Evolutionary conservation across 1,140 invertebrate genomes (phyloP).

Genomic region (Papilio glaucus): DNA sequence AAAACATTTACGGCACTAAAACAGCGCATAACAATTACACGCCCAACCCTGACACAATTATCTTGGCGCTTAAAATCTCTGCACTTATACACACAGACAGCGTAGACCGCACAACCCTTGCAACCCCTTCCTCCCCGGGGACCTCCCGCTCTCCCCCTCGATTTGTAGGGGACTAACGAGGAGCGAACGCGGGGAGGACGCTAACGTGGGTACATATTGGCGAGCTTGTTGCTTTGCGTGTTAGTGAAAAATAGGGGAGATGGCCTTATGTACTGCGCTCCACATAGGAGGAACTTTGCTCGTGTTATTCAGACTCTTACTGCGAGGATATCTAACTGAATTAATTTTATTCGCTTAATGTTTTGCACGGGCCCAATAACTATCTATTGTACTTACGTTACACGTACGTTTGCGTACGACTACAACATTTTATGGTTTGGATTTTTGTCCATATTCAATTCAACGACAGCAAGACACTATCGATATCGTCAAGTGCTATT

Average conservation of each 20-base stretch:
- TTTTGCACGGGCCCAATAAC: background rate
- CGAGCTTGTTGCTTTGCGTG: constrained; percentile 34
- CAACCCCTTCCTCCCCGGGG: constrained; percentile 26
- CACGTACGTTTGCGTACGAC: no score
- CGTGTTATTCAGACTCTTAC: background rate
- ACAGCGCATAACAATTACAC: constrained; percentile 29
- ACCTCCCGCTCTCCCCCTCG: constrained; percentile 32
- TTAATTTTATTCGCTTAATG: background rate
- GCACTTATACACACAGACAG: constrained; percentile 31
- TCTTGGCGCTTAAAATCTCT: constrained; percentile 37
- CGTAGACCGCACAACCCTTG: constrained; percentile 29
- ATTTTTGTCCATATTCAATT: no score
- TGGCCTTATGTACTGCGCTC: constrained; percentile 18
- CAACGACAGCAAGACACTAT: no score
- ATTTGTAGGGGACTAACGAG: constrained; percentile 49
- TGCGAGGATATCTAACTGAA: background rate
- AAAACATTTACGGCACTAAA: constrained; percentile 28
- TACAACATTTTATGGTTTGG: no score
- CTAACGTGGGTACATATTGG: constrained; percentile 49
- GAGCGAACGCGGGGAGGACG: constrained; percentile 47
- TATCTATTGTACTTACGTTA: background rate
- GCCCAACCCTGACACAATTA: constrained; percentile 38
- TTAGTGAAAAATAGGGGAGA: constrained; percentile 40
- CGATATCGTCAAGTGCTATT: no score
- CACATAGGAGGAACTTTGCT: background rate